These are phyloP conservation scores for Nomada hirtipes DNA, from an alignment of 2,888 invertebrate species.

Conservation along the genomic window DNA sequence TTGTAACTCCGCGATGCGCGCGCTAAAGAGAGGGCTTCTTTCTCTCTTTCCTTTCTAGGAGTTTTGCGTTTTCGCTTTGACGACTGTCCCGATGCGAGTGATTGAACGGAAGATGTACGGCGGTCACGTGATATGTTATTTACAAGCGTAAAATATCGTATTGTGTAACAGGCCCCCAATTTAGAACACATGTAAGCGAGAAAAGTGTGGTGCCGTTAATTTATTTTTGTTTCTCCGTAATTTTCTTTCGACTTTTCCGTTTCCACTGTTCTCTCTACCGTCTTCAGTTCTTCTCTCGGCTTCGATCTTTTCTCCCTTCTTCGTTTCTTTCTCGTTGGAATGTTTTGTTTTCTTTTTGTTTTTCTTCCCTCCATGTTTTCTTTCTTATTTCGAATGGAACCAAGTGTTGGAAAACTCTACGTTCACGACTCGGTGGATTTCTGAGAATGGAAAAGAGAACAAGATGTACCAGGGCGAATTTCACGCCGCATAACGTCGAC, in stretches of 20 bases:
- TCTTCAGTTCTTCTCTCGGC: conserved; percentile 11
- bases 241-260: conserved; percentile 14
- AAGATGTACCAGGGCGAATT: conserved; percentile 1
- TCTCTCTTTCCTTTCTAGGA: conserved; percentile 52
- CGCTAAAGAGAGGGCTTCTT: conserved; percentile 51
- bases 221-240: conserved; percentile 53
- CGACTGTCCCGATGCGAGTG: conserved; percentile 72
- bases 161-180: conserved; percentile 70
- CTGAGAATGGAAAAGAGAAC: conserved; percentile 22
- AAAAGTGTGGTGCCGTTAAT: conserved; percentile 69
- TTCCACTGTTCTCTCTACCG: conserved; percentile 16
- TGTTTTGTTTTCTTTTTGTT: background rate
- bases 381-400: conserved; percentile 9
- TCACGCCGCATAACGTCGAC: background rate
- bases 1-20: conserved; percentile 33
- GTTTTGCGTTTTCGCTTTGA: conserved; percentile 61
- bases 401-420: conserved; percentile 2
- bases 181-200: conserved; percentile 65
- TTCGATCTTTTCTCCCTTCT: too few relatives aligned
- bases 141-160: conserved; percentile 70
- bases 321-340: too few relatives aligned
- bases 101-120: conserved; percentile 72
- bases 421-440: conserved; percentile 11
- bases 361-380: background rate
- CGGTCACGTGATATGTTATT: conserved; percentile 81